phyloP scores from a whole-genome alignment of 2,113 vertebrate species.

The Lathamus discolor region DNA sequence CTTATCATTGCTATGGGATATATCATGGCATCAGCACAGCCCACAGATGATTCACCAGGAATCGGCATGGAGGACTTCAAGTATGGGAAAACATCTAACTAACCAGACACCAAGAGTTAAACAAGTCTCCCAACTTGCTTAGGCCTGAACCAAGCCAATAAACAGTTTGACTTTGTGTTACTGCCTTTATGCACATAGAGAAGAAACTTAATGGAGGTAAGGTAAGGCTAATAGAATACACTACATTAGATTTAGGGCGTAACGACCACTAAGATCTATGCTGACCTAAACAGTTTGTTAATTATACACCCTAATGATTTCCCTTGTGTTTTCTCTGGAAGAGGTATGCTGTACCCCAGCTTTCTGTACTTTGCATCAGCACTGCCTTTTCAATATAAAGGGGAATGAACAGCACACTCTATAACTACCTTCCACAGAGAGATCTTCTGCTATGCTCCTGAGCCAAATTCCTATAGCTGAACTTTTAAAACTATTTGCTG shows the following conservation, averaged over 20 bases:
- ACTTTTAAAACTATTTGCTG: background rate
- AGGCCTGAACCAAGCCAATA: background rate
- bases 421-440: background rate
- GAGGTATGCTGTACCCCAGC: background rate
- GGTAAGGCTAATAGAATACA: background rate
- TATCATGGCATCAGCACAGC: background rate
- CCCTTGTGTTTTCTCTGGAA: background rate
- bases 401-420: background rate
- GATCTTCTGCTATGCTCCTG: background rate
- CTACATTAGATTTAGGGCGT: background rate
- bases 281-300: background rate
- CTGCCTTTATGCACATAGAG: background rate
- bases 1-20: background rate
- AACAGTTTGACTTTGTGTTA: background rate
- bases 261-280: background rate
- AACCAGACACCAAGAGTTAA: background rate
- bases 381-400: background rate
- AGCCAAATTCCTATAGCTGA: background rate
- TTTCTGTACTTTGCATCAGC: background rate
- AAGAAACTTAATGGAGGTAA: background rate
- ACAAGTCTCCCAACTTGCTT: background rate
- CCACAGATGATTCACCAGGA: background rate
- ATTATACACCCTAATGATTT: background rate
- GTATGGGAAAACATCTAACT: background rate
- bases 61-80: background rate